A percentile compares a stretch with the other conserved stretches of the same genome.
These are phyloP conservation scores for Nomada flava DNA, from an alignment of 2,888 invertebrate genomes.

Conservation along the genomic window DNA sequence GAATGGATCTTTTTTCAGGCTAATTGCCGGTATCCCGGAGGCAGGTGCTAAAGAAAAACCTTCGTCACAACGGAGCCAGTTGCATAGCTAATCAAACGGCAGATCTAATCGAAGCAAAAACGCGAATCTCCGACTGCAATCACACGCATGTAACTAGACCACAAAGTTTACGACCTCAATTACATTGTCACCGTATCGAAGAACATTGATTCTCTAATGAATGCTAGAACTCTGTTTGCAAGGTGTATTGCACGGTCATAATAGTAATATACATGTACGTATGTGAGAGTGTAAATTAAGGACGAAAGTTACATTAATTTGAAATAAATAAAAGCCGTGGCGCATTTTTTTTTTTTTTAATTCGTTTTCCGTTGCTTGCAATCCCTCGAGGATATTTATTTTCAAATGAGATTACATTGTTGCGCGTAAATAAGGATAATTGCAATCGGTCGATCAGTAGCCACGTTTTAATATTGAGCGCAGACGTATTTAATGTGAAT, in stretches of 20 bases:
- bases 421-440: not conserved
- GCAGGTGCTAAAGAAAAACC: constrained; percentile 14
- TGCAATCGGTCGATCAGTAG: no score
- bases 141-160: constrained; percentile 19
- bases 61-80: not conserved
- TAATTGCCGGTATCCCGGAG: constrained; percentile 7
- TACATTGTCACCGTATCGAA: not conserved
- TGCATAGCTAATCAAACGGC: constrained; percentile 3
- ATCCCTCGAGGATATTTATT: not conserved
- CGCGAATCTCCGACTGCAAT: not conserved
- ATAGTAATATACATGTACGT: no score
- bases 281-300: not conserved
- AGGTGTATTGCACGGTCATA: not conserved
- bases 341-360: not conserved
- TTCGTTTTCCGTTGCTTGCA: not conserved
- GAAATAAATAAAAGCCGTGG: not conserved
- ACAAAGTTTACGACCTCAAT: constrained; percentile 33
- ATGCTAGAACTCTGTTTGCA: not conserved
- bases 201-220: constrained; percentile 2
- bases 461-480: not conserved
- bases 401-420: not conserved
- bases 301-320: not conserved
- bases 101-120: not conserved
- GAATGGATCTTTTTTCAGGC: constrained; percentile 24
- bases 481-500: not conserved